Evolutionary conservation across 1,140 invertebrate genomes (phyloP).

Genomic region (Drosophila aff.): DNA sequence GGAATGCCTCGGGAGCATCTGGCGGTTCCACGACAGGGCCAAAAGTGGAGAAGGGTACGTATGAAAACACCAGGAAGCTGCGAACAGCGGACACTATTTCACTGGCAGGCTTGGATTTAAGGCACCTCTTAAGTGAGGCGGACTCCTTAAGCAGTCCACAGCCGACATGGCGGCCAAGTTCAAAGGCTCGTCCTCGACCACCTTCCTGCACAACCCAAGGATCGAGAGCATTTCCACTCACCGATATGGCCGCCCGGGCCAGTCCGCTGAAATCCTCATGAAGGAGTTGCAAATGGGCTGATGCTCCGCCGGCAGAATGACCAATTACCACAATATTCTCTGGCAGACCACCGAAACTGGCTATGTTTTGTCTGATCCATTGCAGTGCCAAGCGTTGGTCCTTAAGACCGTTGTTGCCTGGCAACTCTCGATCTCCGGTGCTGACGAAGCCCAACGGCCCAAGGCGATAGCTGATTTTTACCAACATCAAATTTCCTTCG

Average conservation of each 20-base stretch:
- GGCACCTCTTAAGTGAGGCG: conserved; percentile 86
- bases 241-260: conserved; percentile 26
- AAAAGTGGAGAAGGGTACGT: conserved; percentile 87
- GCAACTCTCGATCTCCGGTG: conserved; percentile 38
- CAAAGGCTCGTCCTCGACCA: conserved; percentile 86
- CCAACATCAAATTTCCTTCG: conserved; percentile 86
- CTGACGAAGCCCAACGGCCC: conserved; percentile 86
- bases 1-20: conserved; percentile 83
- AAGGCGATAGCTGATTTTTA: conserved; percentile 88
- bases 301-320: conserved; percentile 87
- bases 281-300: conserved; percentile 88
- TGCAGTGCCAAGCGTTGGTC: conserved; percentile 66
- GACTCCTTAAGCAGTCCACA: conserved; percentile 85
- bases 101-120: conserved; percentile 85
- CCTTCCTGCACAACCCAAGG: conserved; percentile 86
- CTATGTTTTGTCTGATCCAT: conserved; percentile 57
- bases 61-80: conserved; percentile 84
- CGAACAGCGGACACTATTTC: conserved; percentile 56
- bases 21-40: conserved; percentile 86
- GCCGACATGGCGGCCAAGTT: conserved; percentile 86
- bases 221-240: conserved; percentile 56
- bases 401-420: conserved; percentile 76
- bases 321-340: conserved; percentile 85
- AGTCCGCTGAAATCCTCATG: conserved; percentile 78
- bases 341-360: conserved; percentile 89